A percentile compares a stretch with the other conserved stretches of the same genome.
These are phyloP conservation scores for Cephus runcator DNA, from an alignment of 2,888 invertebrate genomes.

Conservation along the genomic window DNA sequence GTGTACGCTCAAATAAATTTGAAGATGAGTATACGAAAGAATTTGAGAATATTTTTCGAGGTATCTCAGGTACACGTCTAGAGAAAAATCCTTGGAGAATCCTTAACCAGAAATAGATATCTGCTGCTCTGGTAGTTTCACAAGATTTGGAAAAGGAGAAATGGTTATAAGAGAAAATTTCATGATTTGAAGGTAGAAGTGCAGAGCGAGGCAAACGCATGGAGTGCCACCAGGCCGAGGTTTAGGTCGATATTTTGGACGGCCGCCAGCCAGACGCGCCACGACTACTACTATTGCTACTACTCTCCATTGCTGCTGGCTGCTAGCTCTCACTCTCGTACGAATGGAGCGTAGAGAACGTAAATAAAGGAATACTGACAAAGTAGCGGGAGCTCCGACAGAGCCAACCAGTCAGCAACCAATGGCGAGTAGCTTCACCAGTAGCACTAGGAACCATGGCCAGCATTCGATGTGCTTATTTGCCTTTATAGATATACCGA, in stretches of 20 bases:
- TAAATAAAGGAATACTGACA: constrained; percentile 29
- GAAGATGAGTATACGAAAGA: too few species aligned
- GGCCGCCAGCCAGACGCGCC: constrained; percentile 44
- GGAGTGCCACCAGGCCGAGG: constrained; percentile 27
- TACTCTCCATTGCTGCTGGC: too few species aligned
- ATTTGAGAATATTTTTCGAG: too few species aligned
- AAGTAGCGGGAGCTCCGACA: not conserved
- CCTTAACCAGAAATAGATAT: too few species aligned
- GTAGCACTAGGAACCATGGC: too few species aligned
- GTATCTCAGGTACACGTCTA: too few species aligned
- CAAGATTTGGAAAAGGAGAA: too few species aligned
- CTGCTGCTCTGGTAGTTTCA: too few species aligned
- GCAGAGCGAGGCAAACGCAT: constrained; percentile 26
- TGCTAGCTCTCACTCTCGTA: constrained; percentile 28
- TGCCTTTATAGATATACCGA: constrained; percentile 1
- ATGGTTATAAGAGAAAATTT: constrained; percentile 18
- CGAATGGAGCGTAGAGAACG: constrained; percentile 31
- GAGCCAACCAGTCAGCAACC: not conserved
- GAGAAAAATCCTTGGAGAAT: too few species aligned
- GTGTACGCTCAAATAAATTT: too few species aligned
- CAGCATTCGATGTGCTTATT: not conserved
- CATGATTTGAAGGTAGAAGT: constrained; percentile 17
- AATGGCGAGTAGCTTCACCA: not conserved
- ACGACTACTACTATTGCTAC: constrained; percentile 8
- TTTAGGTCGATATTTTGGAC: constrained; percentile 48